Evolutionary conservation across 2,888 invertebrate genomes (phyloP), one percentile per base, ranked within the genome.

Genomic region (Aromia moschata): DNA sequence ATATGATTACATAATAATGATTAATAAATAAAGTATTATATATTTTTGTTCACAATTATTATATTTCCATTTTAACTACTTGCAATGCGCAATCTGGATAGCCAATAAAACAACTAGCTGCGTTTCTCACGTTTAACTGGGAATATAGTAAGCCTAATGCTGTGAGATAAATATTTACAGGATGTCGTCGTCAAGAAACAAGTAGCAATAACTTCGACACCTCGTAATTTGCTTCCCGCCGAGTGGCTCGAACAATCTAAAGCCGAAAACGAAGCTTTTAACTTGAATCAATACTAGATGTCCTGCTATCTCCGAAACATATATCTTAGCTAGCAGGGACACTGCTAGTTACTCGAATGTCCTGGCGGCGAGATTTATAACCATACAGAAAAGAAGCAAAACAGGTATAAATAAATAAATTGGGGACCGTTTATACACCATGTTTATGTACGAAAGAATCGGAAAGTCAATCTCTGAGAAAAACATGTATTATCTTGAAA

Each of bases 271-370:
- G 71, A 73, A 72, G 79, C 79, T 79, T 79, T 80, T 79, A 77
- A 77, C 75, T 70, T 71, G 76, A 79, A 79, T 79, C 79, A 77
- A 79, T 78, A 78, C 75, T 75, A 77, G 74, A 76, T 74, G 74
- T 73, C 74, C 74, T 72, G 70, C 73, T 76, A 77, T 78, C 77
- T 75, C 72, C 62, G 62, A 72, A 69, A 76, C 77, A 77, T 79
- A 77, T 77, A 78, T 79, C 78, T 79, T 76, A 70, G 72, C 73
- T 68, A 68, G 72, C 73, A 74, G 77, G 76, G 76, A 74, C 76
- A 74, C 72, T 71, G 72, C 76, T 74, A 76, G 73, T 77, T 76
- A 76, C 75, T 74, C 76, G 71, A 70, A 72, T 74, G 72, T 74
- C 75, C 69, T 68, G 63, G 63, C 62, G 54, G 63, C 31, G 54